Evolutionary conservation across 2,888 invertebrate genomes (phyloP).

Genomic region (Pimpla rufipes): DNA sequence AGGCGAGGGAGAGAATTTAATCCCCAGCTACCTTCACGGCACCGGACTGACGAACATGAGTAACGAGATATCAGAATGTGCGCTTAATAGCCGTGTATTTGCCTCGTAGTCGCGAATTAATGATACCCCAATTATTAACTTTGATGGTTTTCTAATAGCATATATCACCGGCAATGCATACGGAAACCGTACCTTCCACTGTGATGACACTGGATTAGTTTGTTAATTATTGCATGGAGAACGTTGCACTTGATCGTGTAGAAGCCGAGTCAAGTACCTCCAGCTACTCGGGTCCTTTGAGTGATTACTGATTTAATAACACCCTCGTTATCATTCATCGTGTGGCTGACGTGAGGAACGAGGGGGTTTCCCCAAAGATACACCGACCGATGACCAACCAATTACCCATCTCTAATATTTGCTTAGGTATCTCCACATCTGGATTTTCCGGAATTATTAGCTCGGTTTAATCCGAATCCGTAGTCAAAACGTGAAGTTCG

Average conservation of each 20-base stretch:
- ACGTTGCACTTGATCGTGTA: not conserved
- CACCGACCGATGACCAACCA: not conserved
- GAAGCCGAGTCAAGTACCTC: slow-evolving; percentile 1
- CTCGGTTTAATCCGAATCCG: not conserved
- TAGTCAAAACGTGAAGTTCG: not conserved
- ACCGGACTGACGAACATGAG: not conserved
- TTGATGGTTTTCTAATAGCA: slow-evolving; percentile 6
- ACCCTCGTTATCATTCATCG: slow-evolving; percentile 13
- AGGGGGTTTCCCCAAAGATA: not conserved
- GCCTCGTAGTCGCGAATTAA: slow-evolving; percentile 8
- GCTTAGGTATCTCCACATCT: not conserved
- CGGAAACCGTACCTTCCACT: not conserved
- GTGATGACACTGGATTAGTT: slow-evolving; percentile 1
- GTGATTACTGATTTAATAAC: not conserved
- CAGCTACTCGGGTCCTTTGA: not conserved
- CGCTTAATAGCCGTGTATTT: not conserved
- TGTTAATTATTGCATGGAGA: not conserved
- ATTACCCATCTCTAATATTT: slow-evolving; percentile 7
- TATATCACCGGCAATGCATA: slow-evolving; percentile 7
- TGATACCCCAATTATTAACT: not conserved
- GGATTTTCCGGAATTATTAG: not conserved
- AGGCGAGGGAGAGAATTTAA: slow-evolving; percentile 7
- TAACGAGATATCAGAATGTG: slow-evolving; percentile 5
- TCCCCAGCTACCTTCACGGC: not conserved
- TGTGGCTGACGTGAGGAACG: no score